These are phyloP conservation scores for Pluvialis apricaria DNA, from an alignment of 2,113 vertebrate genomes.

Conservation along the genomic window DNA sequence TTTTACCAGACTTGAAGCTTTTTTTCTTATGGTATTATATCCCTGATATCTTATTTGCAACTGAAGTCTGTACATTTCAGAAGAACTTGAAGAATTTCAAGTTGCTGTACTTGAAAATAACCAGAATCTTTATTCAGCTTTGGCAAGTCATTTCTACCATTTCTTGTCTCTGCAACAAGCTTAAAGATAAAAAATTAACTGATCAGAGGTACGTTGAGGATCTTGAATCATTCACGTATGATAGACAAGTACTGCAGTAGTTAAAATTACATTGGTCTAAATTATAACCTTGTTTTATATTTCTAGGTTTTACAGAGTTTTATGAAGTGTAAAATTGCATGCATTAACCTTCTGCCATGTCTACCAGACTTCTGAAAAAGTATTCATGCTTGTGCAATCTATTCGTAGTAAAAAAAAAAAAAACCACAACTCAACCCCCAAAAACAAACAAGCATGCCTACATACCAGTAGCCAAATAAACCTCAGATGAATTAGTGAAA, in stretches of 20 bases:
- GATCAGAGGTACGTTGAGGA: conserved; percentile 30
- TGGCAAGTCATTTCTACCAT: not conserved
- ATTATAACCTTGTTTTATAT: conserved; percentile 70
- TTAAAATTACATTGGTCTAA: conserved; percentile 73
- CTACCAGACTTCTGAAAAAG: conserved; percentile 54
- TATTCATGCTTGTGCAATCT: conserved; percentile 8
- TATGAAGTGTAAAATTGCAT: conserved; percentile 70
- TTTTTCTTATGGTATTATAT: not conserved
- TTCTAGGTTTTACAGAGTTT: conserved; percentile 68
- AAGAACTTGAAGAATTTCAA: not conserved
- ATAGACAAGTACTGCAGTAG: conserved; percentile 49
- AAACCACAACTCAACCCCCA: not conserved
- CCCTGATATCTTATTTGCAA: not conserved
- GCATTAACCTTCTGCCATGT: conserved; percentile 62
- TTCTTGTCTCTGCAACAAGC: conserved; percentile 13
- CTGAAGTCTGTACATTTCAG: not conserved
- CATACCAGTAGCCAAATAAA: not conserved
- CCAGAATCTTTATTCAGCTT: not conserved
- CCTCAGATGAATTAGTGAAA: not conserved
- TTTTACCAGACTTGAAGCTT: not conserved
- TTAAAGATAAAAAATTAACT: conserved; percentile 59
- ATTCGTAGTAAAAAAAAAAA: not conserved
- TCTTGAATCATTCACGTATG: conserved; percentile 57
- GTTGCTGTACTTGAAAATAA: not conserved
- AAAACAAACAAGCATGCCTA: not conserved